Evolutionary conservation across 1,140 invertebrate species (phyloP).

Genomic region (Aplysia californica): DNA sequence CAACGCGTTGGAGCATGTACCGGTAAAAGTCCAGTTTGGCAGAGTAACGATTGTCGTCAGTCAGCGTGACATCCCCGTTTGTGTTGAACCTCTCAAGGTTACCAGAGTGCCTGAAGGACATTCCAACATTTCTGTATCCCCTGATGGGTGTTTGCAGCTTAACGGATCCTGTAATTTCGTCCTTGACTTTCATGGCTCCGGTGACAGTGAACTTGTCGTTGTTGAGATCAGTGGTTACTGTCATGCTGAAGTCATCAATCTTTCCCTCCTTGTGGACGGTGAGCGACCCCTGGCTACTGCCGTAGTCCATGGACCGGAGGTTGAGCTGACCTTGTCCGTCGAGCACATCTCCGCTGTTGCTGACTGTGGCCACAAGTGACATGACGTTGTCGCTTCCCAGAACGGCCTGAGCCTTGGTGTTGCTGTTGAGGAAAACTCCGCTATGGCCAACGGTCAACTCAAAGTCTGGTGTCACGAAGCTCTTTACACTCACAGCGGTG

Average conservation of each 20-base stretch:
- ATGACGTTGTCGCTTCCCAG: background rate
- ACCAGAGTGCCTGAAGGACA: constrained; percentile 37
- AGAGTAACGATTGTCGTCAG: constrained; percentile 22
- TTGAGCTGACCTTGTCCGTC: background rate
- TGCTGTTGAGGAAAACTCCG: background rate
- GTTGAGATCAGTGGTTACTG: background rate
- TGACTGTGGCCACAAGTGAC: background rate
- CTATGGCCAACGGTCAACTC: background rate
- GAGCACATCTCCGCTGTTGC: background rate
- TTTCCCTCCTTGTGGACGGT: background rate
- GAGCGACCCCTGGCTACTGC: background rate
- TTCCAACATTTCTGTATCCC: constrained; percentile 30
- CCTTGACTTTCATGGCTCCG: background rate
- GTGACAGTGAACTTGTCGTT: background rate
- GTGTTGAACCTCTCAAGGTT: constrained; percentile 18
- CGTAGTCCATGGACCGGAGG: background rate
- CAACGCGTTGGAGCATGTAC: constrained; percentile 7
- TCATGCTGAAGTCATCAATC: background rate
- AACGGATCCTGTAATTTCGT: constrained; percentile 26
- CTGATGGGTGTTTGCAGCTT: constrained; percentile 33
- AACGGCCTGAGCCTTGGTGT: background rate
- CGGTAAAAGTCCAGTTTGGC: constrained; percentile 19
- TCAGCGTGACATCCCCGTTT: constrained; percentile 27
- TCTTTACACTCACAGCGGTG: background rate
- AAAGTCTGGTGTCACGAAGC: background rate